Evolutionary conservation across 2,888 invertebrate species (phyloP), one percentile per base, ranked within the genome.

Genomic region (Liodrosophila aerea): DNA sequence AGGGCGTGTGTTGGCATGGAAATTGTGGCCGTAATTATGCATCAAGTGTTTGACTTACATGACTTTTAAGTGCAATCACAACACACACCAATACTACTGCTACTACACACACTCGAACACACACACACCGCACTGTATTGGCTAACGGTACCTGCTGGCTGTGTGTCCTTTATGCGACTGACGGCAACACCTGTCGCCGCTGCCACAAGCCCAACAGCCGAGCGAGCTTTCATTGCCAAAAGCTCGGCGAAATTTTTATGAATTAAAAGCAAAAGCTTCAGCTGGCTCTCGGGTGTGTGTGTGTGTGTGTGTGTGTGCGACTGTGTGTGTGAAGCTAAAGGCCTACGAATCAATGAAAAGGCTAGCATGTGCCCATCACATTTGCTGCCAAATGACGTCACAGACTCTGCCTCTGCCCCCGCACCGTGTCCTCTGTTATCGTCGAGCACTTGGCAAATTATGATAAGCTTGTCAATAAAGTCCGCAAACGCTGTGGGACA

Each of bases 111-210:
- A 16, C 37, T n/a, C 37, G 4, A 15, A 18, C 16, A 33, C 31
- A 31, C 39, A 53, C 12, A 54, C 18, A 13, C 31, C 34, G 29
- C 3, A 4, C 3, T 5, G 3, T 22, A 5, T 22, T 22, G 5
- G 22, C 22, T 22, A 22, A 22, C 22, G 22, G 57, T 84, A 87
- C 87, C 86, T 84, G 71, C 65, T 64, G 64, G 63, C 44, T 65
- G 68, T 71, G 67, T 76, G 82, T 86, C 78, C 87, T 75, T 72
- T 66, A 49, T 60, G 66, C 75, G 69, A 85, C 85, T 85, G 78
- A 70, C 18, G 22, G 51, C 82, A 82, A 83, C 86, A 85, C 87
- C 87, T 83, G 84, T 76, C 86, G 87, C 65, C 39, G 18, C 46
- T 64, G 62, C 56, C 41, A 46, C 49, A 54, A 37, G 49, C 37